Evolutionary conservation across 2,888 invertebrate genomes (phyloP).

Genomic region (Caenorhabditis wallacei): DNA sequence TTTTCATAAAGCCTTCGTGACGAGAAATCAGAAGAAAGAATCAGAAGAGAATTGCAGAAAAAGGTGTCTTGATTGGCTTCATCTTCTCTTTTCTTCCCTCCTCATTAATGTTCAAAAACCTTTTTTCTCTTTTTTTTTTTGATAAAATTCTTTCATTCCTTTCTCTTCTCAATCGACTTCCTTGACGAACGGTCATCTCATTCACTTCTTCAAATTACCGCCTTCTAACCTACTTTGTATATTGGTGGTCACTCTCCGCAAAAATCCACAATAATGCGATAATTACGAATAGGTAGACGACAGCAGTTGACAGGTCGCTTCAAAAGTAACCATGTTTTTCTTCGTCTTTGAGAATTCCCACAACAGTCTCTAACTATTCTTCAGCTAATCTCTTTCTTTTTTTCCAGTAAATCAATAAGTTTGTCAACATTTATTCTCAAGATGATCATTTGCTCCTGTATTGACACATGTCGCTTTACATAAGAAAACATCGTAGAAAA

Average conservation of each 20-base stretch:
- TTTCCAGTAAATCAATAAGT: constrained; percentile 9
- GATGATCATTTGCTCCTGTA: constrained; percentile 52
- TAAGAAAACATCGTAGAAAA: constrained; percentile 15
- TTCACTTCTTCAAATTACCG: constrained; percentile 43
- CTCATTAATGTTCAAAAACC: constrained; percentile 39
- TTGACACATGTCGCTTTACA: constrained; percentile 27
- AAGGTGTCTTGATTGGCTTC: constrained; percentile 50
- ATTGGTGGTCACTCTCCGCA: constrained; percentile 19
- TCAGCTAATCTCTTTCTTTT: not conserved
- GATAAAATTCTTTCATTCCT: not conserved
- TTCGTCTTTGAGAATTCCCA: no score
- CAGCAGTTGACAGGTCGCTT: constrained; percentile 21
- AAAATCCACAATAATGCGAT: constrained; percentile 59
- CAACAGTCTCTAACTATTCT: not conserved
- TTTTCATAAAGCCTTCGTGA: constrained; percentile 22
- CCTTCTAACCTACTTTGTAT: constrained; percentile 53
- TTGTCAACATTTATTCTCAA: constrained; percentile 40
- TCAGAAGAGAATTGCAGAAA: constrained; percentile 5
- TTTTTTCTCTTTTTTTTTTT: constrained; percentile 8
- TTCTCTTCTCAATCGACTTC: not conserved
- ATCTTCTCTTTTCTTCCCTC: constrained; percentile 13
- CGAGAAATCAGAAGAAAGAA: constrained; percentile 27
- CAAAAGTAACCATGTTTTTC: constrained; percentile 16
- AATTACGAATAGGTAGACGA: constrained; percentile 55
- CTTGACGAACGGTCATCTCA: constrained; percentile 2